Conservation (phyloP, 2,888 invertebrate species). For the Graphium colonna region DNA sequence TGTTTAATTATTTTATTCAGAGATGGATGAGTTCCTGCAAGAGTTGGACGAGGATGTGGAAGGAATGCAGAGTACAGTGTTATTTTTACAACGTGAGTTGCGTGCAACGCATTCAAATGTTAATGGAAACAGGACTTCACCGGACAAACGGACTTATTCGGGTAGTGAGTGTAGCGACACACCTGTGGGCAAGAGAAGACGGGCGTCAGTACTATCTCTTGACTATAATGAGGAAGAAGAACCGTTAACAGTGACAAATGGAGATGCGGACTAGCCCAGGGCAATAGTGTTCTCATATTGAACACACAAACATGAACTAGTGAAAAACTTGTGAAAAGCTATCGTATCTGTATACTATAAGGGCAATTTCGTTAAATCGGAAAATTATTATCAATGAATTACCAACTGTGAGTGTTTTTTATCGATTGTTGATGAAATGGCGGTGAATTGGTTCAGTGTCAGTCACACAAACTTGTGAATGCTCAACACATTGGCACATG, state of each 20-base stretch:
- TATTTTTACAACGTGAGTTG: slow-evolving; percentile 95
- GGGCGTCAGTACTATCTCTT: slow-evolving; percentile 85
- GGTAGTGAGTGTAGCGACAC: slow-evolving; percentile 65
- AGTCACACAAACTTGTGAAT: slow-evolving; percentile 50
- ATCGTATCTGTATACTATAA: slow-evolving; percentile 36
- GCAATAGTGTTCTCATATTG: slow-evolving; percentile 45
- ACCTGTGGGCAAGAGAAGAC: slow-evolving; percentile 83
- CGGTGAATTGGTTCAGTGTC: slow-evolving; percentile 36
- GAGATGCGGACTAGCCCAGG: slow-evolving; percentile 79
- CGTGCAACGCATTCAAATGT: slow-evolving; percentile 83
- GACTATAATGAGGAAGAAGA: slow-evolving; percentile 88
- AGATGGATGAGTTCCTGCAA: slow-evolving; percentile 96
- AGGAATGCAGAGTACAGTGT: slow-evolving; percentile 98
- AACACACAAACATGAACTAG: slow-evolving; percentile 56
- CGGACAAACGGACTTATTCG: slow-evolving; percentile 67
- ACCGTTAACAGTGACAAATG: slow-evolving; percentile 85
- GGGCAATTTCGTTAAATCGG: slow-evolving; percentile 45
- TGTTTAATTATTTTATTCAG: slow-evolving; percentile 70
- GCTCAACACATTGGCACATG: slow-evolving; percentile 55
- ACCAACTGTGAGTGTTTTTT: slow-evolving; percentile 52
- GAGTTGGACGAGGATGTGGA: slow-evolving; percentile 98
- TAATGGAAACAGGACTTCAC: slow-evolving; percentile 55
- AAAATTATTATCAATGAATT: slow-evolving; percentile 42
- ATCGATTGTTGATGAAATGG: slow-evolving; percentile 26
- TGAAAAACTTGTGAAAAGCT: slow-evolving; percentile 49